Evolutionary conservation across 2,113 vertebrate species (phyloP), one percentile per base, ranked within the genome.

Genomic region (Megaceryle torquata): DNA sequence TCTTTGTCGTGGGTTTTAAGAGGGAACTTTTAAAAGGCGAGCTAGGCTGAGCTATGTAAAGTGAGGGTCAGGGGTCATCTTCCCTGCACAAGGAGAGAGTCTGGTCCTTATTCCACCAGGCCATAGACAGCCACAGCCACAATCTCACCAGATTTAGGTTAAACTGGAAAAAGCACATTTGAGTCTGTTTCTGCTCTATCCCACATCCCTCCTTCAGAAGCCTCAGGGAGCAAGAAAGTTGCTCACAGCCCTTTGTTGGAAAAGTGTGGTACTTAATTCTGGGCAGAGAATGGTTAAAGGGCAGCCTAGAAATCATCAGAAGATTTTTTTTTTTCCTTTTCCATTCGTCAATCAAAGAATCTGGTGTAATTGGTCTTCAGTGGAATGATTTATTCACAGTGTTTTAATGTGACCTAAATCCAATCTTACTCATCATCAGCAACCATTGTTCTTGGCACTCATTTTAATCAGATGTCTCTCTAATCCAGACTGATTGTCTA

Each of bases 401-500:
- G 61, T 94, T 90, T 88, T 89, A 90, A 89, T 13, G 94, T 97
- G 96, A 97, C 96, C 96, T 95, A 97, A 91, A 97, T 97, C 95
- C 95, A 68, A 44, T 82, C 95, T 71, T 54, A 8, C 88, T 92
- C 95, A 76, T 96, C 95, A 92, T 84, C 94, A 92, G 80, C 92
- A 68, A 22, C 94, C 91, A 94, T 96, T 96, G 96, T 97, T 97
- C 96, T 92, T 95, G 91, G 80, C 0, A 13, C 92, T 85, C 20
- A n/a, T 94, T 6, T 97, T 94, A 88, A 95, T 92, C 94, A 83
- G 76, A 21, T 85, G 92, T 81, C 88, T 95, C 15, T 2, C 91
- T 95, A 78, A 96, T 93, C 94, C 96, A 44, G 92, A 64, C 86
- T 89, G 94, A 97, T 92, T 91, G 88, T 82, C 64, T 91, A 25